These are phyloP conservation scores for Columba guinea DNA, from an alignment of 2,797 vertebrate genomes.

Conservation along the genomic window DNA sequence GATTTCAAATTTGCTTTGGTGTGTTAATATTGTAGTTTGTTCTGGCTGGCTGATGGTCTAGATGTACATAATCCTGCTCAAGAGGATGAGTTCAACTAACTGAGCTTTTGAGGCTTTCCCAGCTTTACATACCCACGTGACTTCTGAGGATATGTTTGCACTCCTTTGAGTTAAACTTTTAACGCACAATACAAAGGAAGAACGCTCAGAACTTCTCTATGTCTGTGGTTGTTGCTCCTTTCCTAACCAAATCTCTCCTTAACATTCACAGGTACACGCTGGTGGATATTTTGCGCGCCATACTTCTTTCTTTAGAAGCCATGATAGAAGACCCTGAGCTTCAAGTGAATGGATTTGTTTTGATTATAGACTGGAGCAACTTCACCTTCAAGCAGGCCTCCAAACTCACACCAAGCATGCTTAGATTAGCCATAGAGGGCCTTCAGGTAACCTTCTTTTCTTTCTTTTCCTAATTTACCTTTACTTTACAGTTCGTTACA, in stretches of 20 bases:
- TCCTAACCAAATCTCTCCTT: slow-evolving; percentile 25
- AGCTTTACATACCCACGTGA: neutral
- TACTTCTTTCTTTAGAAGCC: slow-evolving; percentile 94
- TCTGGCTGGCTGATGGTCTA: neutral
- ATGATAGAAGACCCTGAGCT: slow-evolving; percentile 99
- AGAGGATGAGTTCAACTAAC: neutral
- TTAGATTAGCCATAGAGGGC: slow-evolving; percentile 95
- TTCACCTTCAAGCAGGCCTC: slow-evolving; percentile 99
- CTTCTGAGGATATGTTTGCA: neutral
- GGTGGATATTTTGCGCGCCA: slow-evolving; percentile 97
- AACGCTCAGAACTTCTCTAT: neutral
- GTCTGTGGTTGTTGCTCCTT: neutral
- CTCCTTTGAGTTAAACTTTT: neutral
- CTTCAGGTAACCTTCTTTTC: slow-evolving; percentile 85
- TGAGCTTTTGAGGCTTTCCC: neutral
- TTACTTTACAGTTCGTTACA: neutral
- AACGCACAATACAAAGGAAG: neutral
- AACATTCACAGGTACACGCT: slow-evolving; percentile 87
- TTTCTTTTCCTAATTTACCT: neutral
- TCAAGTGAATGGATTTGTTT: slow-evolving; percentile 98
- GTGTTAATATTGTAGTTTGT: neutral
- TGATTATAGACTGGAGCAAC: slow-evolving; percentile 99
- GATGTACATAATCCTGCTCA: neutral
- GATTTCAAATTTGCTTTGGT: neutral
- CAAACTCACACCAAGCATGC: slow-evolving; percentile 97